These are phyloP conservation scores for Uloborus diversus DNA, from an alignment of 1,140 invertebrate species.

Conservation along the genomic window DNA sequence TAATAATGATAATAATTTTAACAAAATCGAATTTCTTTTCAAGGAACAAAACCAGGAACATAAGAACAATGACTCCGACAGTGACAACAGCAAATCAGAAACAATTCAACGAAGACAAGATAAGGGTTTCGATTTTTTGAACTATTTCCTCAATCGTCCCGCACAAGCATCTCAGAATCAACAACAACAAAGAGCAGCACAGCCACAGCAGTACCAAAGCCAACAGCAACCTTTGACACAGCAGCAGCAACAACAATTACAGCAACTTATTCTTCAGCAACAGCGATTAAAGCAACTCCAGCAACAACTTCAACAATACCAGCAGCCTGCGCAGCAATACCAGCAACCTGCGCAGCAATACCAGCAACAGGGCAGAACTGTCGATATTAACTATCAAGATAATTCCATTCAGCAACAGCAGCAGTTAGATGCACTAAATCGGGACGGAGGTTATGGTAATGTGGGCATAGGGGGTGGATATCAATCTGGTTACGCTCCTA, in stretches of 20 bases:
- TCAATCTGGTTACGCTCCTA: not conserved
- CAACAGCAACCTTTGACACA: not conserved
- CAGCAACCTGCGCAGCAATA: conserved; percentile 8
- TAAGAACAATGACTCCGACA: not conserved
- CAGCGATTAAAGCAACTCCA: conserved; percentile 22
- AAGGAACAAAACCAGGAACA: not conserved
- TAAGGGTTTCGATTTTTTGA: conserved; percentile 39
- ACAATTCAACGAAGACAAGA: conserved; percentile 14
- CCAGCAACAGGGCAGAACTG: not conserved
- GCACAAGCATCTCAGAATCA: not conserved
- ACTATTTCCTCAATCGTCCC: conserved; percentile 13
- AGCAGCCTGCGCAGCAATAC: conserved; percentile 27
- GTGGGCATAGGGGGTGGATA: not conserved
- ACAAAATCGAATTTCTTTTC: not conserved
- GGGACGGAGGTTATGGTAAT: conserved; percentile 18
- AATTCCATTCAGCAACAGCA: conserved; percentile 6
- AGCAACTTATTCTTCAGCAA: conserved; percentile 8
- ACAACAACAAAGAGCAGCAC: not conserved
- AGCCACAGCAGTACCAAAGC: not conserved
- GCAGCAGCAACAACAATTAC: conserved; percentile 32
- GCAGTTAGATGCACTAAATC: not conserved
- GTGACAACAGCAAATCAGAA: not conserved
- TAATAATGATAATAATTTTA: too few species aligned
- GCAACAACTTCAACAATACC: conserved; percentile 27
- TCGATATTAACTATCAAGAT: conserved; percentile 5